Evolutionary conservation across 2,113 vertebrate species (phyloP).

Genomic region (Neodon shergylaensis): DNA sequence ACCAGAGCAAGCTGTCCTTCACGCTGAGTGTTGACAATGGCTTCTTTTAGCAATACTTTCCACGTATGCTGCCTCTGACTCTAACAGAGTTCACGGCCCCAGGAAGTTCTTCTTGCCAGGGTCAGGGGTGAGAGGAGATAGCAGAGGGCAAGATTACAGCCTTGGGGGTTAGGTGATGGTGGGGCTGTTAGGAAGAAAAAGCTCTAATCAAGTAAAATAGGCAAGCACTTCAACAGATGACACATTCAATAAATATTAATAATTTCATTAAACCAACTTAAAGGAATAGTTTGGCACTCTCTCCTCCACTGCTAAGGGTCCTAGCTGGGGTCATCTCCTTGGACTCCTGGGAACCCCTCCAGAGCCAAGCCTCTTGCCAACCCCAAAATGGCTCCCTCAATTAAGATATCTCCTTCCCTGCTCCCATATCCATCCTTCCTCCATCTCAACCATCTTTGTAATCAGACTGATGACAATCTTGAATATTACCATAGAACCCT

Average conservation of each 20-base stretch:
- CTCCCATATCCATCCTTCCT: too few species aligned
- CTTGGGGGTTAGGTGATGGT: not conserved
- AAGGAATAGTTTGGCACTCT: not conserved
- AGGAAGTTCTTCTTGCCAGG: not conserved
- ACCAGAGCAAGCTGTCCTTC: not conserved
- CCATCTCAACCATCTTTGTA: too few species aligned
- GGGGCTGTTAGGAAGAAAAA: not conserved
- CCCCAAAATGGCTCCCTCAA: too few species aligned
- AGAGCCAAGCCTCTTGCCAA: too few species aligned
- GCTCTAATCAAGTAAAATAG: not conserved
- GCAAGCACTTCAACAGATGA: not conserved
- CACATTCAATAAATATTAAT: not conserved
- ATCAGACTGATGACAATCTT: too few species aligned
- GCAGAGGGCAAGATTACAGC: not conserved
- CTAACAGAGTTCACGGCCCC: not conserved
- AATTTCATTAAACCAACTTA: not conserved
- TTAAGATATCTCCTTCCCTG: too few species aligned
- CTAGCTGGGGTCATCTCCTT: too few species aligned
- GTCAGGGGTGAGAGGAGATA: not conserved
- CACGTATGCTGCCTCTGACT: not conserved
- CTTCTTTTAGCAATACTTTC: slow-evolving; percentile 34
- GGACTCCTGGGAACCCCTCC: too few species aligned
- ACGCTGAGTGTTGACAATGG: not conserved
- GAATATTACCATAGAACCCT: too few species aligned
- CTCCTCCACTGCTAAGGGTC: too few species aligned